Conservation (phyloP, 2,888 invertebrate genomes). For the Lapara coniferarum region DNA sequence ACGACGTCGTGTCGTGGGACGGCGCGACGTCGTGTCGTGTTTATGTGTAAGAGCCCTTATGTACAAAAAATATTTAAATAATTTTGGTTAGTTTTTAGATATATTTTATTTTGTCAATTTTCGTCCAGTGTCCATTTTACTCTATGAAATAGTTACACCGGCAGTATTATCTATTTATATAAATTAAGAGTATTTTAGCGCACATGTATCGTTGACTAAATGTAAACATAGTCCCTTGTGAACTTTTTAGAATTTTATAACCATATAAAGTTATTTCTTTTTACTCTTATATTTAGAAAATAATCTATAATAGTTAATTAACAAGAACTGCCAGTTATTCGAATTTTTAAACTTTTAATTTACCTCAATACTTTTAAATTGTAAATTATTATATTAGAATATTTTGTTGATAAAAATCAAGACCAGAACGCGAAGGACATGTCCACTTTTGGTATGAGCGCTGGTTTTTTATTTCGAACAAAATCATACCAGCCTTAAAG, state of each 20-base stretch:
- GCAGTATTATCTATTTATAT: constrained; percentile 31
- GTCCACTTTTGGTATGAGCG: no score
- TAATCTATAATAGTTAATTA: constrained; percentile 48
- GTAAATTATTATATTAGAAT: background rate
- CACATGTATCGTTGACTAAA: constrained; percentile 50
- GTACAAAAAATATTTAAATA: no score
- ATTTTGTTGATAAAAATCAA: constrained; percentile 9
- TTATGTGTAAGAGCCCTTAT: no score
- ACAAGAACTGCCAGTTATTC: constrained; percentile 73
- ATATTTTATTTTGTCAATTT: no score
- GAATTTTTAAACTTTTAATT: constrained; percentile 70
- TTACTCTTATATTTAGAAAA: constrained; percentile 20
- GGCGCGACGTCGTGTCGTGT: no score
- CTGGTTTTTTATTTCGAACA: no score
- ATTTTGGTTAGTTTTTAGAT: no score
- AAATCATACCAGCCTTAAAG: no score
- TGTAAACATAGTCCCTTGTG: constrained; percentile 18
- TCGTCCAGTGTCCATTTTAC: background rate
- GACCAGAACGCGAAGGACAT: no score
- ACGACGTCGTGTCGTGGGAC: no score
- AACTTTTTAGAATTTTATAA: constrained; percentile 20
- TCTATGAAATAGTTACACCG: background rate
- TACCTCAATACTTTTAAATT: constrained; percentile 37
- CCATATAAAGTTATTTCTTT: constrained; percentile 8
- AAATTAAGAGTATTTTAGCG: constrained; percentile 45